phyloP scores from a whole-genome alignment of 2,113 vertebrate species.

The Camelus dromedarius region DNA sequence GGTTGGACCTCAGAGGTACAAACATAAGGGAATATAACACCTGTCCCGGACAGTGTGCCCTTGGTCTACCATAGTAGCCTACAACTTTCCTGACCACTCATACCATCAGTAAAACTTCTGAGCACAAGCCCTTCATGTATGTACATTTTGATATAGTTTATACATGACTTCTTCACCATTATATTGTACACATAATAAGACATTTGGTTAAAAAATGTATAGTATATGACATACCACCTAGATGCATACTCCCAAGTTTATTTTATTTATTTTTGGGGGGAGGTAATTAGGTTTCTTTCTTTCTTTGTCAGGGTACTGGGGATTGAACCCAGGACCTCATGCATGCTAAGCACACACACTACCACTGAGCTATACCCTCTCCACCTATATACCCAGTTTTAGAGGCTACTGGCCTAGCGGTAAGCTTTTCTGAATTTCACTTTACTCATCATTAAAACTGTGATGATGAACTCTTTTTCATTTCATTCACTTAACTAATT shows the following conservation, averaged over 20 bases:
- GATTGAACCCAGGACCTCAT: no score
- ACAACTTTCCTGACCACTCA: not conserved
- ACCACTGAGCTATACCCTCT: no score
- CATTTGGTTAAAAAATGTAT: not conserved
- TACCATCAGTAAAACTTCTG: not conserved
- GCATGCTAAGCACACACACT: no score
- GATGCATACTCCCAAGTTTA: not conserved
- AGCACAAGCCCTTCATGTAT: not conserved
- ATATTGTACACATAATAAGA: not conserved
- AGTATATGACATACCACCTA: not conserved
- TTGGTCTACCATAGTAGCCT: not conserved
- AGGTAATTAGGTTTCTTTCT: no score
- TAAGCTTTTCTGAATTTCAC: not conserved
- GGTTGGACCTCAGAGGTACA: not conserved
- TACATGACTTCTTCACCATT: not conserved
- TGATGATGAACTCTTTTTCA: conserved; percentile 26
- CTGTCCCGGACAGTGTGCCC: not conserved
- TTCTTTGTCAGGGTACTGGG: no score
- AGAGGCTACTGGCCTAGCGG: not conserved
- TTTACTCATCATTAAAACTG: not conserved
- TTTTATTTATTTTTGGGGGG: no score
- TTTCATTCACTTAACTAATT: not conserved
- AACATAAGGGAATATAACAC: not conserved
- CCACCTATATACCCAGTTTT: not conserved
- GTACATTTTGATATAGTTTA: not conserved